Percentiles rank a stretch among this genome's conserved stretches.
These are phyloP conservation scores for Drosophila setifemur DNA, from an alignment of 1,140 invertebrate genomes.

Conservation along the genomic window DNA sequence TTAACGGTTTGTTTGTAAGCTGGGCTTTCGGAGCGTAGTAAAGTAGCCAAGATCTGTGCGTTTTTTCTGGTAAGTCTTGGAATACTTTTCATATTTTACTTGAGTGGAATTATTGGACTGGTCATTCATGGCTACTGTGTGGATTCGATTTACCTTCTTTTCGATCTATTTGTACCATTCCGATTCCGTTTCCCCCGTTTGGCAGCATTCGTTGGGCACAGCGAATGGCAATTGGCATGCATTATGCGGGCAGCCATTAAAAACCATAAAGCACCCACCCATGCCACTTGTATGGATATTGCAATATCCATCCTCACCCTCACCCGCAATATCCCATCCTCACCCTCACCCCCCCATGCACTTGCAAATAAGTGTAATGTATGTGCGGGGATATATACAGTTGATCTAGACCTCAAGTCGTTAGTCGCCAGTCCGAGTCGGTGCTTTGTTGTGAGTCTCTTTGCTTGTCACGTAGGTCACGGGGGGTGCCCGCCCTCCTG, in stretches of 20 bases:
- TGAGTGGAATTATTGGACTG: no score
- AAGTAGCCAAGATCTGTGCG: background rate
- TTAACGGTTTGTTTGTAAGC: background rate
- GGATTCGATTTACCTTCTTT: no score
- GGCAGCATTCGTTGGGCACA: slow-evolving; percentile 33
- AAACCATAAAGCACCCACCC: slow-evolving; percentile 47
- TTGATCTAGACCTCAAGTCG: slow-evolving; percentile 60
- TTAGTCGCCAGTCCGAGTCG: slow-evolving; percentile 36
- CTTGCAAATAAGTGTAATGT: background rate
- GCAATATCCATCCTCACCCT: background rate
- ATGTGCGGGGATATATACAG: slow-evolving; percentile 19
- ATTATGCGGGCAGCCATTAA: slow-evolving; percentile 60
- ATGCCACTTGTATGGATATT: slow-evolving; percentile 18
- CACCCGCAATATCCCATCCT: background rate
- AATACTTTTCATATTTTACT: no score
- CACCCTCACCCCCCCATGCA: background rate
- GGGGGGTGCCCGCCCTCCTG: slow-evolving; percentile 1
- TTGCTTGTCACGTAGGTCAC: slow-evolving; percentile 70
- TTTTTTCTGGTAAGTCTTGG: no score
- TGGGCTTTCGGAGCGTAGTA: background rate
- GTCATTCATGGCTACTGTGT: no score
- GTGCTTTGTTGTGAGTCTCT: slow-evolving; percentile 42
- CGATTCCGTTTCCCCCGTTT: no score
- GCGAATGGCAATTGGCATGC: slow-evolving; percentile 49
- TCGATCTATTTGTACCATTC: no score